Evolutionary conservation across 2,797 vertebrate genomes (phyloP).

Genomic region (Cryptoprocta ferox): DNA sequence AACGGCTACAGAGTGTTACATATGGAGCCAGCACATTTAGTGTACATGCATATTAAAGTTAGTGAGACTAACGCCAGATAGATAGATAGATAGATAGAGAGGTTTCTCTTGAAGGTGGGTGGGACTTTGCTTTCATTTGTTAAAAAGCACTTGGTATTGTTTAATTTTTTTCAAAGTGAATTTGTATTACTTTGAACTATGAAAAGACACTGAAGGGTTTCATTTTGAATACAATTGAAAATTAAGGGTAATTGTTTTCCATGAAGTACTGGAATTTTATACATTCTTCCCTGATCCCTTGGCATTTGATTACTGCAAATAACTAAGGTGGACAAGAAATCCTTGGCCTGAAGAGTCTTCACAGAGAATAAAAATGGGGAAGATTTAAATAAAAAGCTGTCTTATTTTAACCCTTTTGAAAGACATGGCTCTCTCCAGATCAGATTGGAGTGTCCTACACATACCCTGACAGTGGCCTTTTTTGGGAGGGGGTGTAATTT

Average conservation of each 20-base stretch:
- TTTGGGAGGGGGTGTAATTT: background rate
- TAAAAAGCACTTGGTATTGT: background rate
- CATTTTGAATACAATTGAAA: constrained; percentile 43
- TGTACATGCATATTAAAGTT: constrained; percentile 31
- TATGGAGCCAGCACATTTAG: constrained; percentile 5
- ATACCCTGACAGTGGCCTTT: background rate
- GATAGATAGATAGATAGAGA: background rate
- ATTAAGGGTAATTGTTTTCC: constrained; percentile 50
- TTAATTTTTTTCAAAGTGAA: constrained; percentile 46
- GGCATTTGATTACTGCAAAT: constrained; percentile 30
- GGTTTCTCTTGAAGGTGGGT: background rate
- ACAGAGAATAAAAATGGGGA: background rate
- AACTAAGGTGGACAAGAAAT: constrained; percentile 34
- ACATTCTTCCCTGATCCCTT: constrained; percentile 36
- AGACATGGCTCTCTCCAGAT: constrained; percentile 11
- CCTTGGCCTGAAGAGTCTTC: background rate
- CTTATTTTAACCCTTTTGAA: constrained; percentile 35
- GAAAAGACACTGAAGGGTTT: background rate
- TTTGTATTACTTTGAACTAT: constrained; percentile 1
- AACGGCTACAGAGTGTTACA: background rate
- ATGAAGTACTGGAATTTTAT: constrained; percentile 47
- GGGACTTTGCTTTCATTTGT: background rate
- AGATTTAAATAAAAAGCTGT: background rate
- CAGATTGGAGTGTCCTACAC: background rate
- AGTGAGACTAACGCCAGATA: background rate